Evolutionary conservation across 2,113 vertebrate genomes (phyloP).

Genomic region (Elachura formosa): DNA sequence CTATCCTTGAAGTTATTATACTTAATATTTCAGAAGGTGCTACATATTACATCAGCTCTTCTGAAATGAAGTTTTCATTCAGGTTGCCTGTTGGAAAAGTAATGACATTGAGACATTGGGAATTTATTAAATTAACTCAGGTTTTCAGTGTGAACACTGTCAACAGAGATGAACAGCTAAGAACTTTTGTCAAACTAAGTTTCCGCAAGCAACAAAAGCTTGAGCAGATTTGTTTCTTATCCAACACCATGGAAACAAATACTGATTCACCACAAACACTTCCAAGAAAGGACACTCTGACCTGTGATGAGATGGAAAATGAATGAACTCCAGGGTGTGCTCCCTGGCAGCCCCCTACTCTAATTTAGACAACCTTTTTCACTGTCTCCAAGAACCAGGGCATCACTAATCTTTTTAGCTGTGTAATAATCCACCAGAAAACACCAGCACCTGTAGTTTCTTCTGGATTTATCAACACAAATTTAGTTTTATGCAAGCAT

Average conservation of each 20-base stretch:
- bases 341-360: background rate
- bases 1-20: background rate
- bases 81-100: background rate
- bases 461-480: background rate
- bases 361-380: constrained; percentile 1
- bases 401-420: constrained; percentile 1
- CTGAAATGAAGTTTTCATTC: constrained; percentile 13
- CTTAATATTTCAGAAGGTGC: constrained; percentile 30
- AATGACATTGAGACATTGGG: background rate
- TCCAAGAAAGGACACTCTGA: background rate
- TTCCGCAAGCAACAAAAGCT: constrained; percentile 9
- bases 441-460: background rate
- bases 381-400: background rate
- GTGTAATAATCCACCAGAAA: background rate
- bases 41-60: constrained; percentile 19
- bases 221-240: background rate
- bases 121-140: constrained; percentile 37
- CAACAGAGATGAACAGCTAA: background rate
- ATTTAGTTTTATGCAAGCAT: background rate
- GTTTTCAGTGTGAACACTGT: constrained; percentile 3
- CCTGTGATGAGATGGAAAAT: background rate
- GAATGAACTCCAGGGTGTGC: background rate
- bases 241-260: constrained; percentile 18
- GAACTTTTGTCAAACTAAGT: constrained; percentile 17
- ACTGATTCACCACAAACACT: background rate